phyloP scores from a whole-genome alignment of 2,113 vertebrate species.

The Oryzias celebensis region DNA sequence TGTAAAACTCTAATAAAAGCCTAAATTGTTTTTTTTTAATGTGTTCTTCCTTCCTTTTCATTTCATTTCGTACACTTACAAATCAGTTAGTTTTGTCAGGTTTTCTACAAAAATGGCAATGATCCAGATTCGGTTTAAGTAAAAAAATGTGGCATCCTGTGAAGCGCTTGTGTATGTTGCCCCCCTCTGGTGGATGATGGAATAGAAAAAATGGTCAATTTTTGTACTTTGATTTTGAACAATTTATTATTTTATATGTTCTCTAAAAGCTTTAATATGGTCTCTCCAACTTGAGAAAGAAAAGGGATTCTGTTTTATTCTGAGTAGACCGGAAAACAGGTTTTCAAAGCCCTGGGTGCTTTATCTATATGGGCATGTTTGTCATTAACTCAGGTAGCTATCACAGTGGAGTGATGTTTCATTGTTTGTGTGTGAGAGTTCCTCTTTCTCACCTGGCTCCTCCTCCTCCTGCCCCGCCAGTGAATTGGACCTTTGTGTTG shows the following conservation, averaged over 20 bases:
- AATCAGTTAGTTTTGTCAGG: too few relatives aligned
- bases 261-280: too few relatives aligned
- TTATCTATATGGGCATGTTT: slow-evolving; percentile 8
- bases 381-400: slow-evolving; percentile 16
- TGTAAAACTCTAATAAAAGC: slow-evolving; percentile 66
- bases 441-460: slow-evolving; percentile 45
- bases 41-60: slow-evolving; percentile 12
- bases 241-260: not conserved
- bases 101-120: too few relatives aligned
- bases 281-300: too few relatives aligned
- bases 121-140: too few relatives aligned
- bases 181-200: slow-evolving; percentile 27
- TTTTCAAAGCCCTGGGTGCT: not conserved
- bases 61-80: too few relatives aligned
- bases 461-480: slow-evolving; percentile 40
- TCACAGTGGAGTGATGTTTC: slow-evolving; percentile 27
- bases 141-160: too few relatives aligned
- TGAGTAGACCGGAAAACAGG: not conserved
- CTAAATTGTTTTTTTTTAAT: slow-evolving; percentile 44
- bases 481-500: slow-evolving; percentile 72
- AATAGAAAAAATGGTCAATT: not conserved
- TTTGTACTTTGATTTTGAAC: not conserved
- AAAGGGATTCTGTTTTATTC: not conserved
- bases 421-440: slow-evolving; percentile 30
- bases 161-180: slow-evolving; percentile 29